These are phyloP conservation scores for Ceryle rudis DNA, from an alignment of 2,797 vertebrate species.

Conservation along the genomic window DNA sequence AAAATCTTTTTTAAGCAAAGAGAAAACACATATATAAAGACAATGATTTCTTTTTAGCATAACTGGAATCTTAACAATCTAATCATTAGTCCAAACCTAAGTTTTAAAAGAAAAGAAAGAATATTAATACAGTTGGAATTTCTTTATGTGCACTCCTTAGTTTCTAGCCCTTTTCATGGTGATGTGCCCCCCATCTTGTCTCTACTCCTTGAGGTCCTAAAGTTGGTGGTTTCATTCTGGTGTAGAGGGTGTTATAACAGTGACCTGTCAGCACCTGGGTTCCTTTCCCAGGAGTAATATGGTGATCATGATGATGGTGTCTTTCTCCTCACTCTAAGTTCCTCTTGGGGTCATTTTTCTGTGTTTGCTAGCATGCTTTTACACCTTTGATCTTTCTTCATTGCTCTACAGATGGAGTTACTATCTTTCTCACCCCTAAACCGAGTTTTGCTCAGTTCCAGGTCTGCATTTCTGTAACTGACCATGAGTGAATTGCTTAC, in stretches of 20 bases:
- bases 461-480: background rate
- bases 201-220: background rate
- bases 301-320: background rate
- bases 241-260: accelerated
- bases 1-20: background rate
- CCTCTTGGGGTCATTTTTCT: background rate
- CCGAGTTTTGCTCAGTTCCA: background rate
- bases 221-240: background rate
- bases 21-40: background rate
- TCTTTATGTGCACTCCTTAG: background rate
- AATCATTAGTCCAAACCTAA: background rate
- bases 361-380: background rate
- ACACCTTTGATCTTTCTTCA: background rate
- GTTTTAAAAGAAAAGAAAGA: background rate
- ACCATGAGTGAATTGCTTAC: background rate
- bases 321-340: background rate
- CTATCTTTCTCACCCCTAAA: background rate
- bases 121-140: background rate
- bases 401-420: background rate
- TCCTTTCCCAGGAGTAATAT: background rate
- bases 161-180: background rate
- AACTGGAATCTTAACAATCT: background rate
- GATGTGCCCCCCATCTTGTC: accelerated
- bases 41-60: background rate
- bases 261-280: background rate